These are phyloP conservation scores for Bursaphelenchus mucronatus DNA, from an alignment of 1,140 invertebrate genomes.

Conservation along the genomic window DNA sequence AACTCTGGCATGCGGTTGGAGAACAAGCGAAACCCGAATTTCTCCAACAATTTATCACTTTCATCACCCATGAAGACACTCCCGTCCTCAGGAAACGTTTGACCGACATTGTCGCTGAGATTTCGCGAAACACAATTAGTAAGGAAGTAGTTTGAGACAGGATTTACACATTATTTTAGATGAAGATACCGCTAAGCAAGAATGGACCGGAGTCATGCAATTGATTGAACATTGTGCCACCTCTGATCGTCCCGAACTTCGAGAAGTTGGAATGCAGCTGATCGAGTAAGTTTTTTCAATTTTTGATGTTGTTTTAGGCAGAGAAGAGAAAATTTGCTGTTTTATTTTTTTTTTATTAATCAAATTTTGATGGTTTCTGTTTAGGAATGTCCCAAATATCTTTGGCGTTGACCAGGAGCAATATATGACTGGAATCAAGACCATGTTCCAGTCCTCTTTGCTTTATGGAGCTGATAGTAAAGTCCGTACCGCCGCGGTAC, in stretches of 20 bases:
- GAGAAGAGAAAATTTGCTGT: no score
- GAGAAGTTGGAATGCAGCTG: slow-evolving; percentile 86
- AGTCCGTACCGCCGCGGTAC: slow-evolving; percentile 63
- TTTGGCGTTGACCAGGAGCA: slow-evolving; percentile 90
- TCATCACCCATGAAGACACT: slow-evolving; percentile 75
- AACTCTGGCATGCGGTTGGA: slow-evolving; percentile 75
- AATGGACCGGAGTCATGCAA: slow-evolving; percentile 91
- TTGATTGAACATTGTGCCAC: slow-evolving; percentile 91
- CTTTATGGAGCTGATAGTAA: slow-evolving; percentile 32
- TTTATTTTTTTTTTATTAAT: slow-evolving; percentile 7
- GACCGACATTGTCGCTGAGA: slow-evolving; percentile 87
- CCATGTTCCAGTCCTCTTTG: slow-evolving; percentile 42
- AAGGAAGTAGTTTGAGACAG: slow-evolving; percentile 16
- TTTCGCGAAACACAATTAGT: slow-evolving; percentile 83
- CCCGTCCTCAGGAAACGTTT: slow-evolving; percentile 76
- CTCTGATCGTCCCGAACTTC: slow-evolving; percentile 74
- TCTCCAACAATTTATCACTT: slow-evolving; percentile 77
- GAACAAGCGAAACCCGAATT: slow-evolving; percentile 76
- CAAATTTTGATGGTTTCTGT: slow-evolving; percentile 3
- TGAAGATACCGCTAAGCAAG: slow-evolving; percentile 91
- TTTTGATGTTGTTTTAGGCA: slow-evolving; percentile 6
- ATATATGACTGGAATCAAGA: slow-evolving; percentile 77
- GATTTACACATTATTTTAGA: slow-evolving; percentile 35
- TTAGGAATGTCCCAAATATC: slow-evolving; percentile 82
- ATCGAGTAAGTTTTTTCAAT: slow-evolving; percentile 71